Base-by-base conservation (phyloP, 2,797 vertebrate species). In the Rhinoraja longicauda region DNA sequence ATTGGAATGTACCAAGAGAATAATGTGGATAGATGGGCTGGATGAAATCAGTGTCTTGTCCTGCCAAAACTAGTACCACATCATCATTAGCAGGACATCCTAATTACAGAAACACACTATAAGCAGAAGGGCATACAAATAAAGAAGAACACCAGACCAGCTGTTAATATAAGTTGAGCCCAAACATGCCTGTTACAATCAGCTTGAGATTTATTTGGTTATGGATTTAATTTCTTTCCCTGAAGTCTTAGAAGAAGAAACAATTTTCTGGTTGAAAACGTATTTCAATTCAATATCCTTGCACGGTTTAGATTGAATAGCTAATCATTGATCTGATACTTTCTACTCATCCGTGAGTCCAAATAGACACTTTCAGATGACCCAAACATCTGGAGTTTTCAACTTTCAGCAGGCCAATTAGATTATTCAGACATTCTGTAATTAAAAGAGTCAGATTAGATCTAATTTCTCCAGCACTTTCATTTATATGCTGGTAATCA, bases 381-480 rank as follows among this genome's bases (percentile, higher is more conserved):
- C 59, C 57, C 82, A 86, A 32, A 86, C 53, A 86, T 4, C 26
- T 86, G 53, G 45, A 86, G 29, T 86, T 86, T 59, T 59, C 57
- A 86, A 86, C 7, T 32, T 6, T 13, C 13, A 77, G n/a, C n/a
- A 86, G 13, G 13, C 62, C 57, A 86, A 5, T 86, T 29, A 15
- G 57, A 84, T 15, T 59, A 59, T 84, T 84, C 57, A n/a, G 57
- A 7, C 29, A 32, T 62, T 62, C 29, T 29, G 13, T 62, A 62
- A 86, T 86, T 62, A 86, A 86, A 86, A n/a, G 21, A 62, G 57
- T 62, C 82, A n/a, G 29, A 86, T n/a, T n/a, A 32, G 10, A 86
- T 86, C 26, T 57, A 62, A 1, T n/a, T 86, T 59, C 29, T 62
- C 57, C 81, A 19, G 29, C 82, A 86, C 12, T 62, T 62, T 86